Evolutionary conservation across 2,888 invertebrate genomes (phyloP), one percentile per base, ranked within the genome.

Genomic region (Odontocerum albicorne): DNA sequence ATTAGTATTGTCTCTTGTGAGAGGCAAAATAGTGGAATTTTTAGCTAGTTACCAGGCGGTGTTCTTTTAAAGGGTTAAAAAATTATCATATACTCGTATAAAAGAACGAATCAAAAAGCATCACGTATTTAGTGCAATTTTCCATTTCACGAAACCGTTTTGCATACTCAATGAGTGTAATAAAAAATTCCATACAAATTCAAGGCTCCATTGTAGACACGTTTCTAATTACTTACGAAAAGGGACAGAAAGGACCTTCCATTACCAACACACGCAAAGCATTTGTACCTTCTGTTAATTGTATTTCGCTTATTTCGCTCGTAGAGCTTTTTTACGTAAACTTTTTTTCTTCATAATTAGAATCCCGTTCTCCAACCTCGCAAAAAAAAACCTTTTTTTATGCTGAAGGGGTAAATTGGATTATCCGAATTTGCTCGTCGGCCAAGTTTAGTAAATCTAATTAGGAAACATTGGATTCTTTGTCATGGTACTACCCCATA

Each of bases 381-480:
- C 40, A 33, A 44, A 49, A 27, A 40, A 43, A 54, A 58, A 45
- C 49, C 54, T 54, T 50, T 39, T 49, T 35, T 39, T 32, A 49
- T 45, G 40, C 45, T 32, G 46, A 35, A 33, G 32, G 50, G 56
- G 46, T 32, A 54, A 58, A 58, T 58, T 58, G 50, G 55, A 55
- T 59, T 59, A 59, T 38, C 43, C 51, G 38, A 51, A 51, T 55
- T 55, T 51, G 50, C 55, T 55, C 51, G 13, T 20, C 47, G 55
- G 49, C 50, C 47, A 57, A 57, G 50, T 60, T 55, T 46, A 22
- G 55, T 40, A 49, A 60, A 57, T 55, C 49, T 49, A 60, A 57
- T 60, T 57, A 57, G 54, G 51, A 42, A 49, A 57, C 57, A 60
- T 57, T 51, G 55, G 49, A 51, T 57, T 60, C 60, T 55, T 57